phyloP scores from a whole-genome alignment of 2,888 invertebrate genomes.

The Schizotus pectinicornis region DNA sequence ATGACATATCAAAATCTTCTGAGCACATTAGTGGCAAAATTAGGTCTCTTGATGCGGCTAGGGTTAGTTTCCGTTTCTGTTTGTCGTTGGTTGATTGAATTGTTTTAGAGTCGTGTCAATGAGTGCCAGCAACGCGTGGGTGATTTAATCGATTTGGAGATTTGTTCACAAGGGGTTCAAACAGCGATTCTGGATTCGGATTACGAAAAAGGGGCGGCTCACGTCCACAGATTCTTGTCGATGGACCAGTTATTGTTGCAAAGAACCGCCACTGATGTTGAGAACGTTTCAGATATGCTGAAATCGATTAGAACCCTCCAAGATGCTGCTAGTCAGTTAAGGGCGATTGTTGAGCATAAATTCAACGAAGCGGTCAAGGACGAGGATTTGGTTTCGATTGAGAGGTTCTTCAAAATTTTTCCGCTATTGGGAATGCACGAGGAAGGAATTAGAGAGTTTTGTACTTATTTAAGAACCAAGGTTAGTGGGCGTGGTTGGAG shows the following conservation, averaged over 20 bases:
- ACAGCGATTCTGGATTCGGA: slow-evolving; percentile 93
- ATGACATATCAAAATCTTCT: slow-evolving; percentile 85
- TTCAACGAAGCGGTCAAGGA: slow-evolving; percentile 91
- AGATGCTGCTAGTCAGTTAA: slow-evolving; percentile 76
- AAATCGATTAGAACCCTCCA: slow-evolving; percentile 76
- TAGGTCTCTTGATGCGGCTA: slow-evolving; percentile 87
- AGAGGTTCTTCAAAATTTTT: slow-evolving; percentile 96
- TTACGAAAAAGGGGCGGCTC: slow-evolving; percentile 95
- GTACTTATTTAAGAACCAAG: slow-evolving; percentile 84
- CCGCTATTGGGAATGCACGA: slow-evolving; percentile 91
- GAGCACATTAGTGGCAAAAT: slow-evolving; percentile 97
- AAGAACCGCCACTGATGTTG: slow-evolving; percentile 78
- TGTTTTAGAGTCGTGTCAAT: slow-evolving; percentile 80
- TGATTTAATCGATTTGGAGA: slow-evolving; percentile 91
- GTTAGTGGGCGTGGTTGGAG: slow-evolving; percentile 52
- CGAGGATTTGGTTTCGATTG: slow-evolving; percentile 88
- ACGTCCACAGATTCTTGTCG: slow-evolving; percentile 90
- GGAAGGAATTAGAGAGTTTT: slow-evolving; percentile 88
- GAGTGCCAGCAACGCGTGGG: slow-evolving; percentile 94
- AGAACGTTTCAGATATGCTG: slow-evolving; percentile 71
- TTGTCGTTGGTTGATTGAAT: slow-evolving; percentile 9
- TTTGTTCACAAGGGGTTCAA: slow-evolving; percentile 97
- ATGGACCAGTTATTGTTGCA: slow-evolving; percentile 87
- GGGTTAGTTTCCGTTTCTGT: slow-evolving; percentile 64
- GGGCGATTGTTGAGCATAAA: slow-evolving; percentile 73